A percentile compares a stretch with the other conserved stretches of the same genome.
Conservation (phyloP, 2,797 vertebrate genomes). For the Xenops minutus region DNA sequence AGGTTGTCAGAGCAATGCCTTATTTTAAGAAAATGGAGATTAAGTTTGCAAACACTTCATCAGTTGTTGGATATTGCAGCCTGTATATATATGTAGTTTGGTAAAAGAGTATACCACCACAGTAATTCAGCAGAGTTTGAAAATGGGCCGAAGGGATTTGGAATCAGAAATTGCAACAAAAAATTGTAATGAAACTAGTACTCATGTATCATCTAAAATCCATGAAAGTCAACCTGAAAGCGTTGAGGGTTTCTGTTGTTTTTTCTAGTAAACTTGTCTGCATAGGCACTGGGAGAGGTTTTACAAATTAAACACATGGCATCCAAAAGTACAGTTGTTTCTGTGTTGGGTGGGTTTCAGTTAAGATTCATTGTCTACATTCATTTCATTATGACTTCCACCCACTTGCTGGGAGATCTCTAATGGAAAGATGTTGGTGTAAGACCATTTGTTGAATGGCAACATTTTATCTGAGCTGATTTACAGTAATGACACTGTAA, state of each 20-base stretch:
- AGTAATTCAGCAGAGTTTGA: not conserved
- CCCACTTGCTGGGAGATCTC: not conserved
- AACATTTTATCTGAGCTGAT: not conserved
- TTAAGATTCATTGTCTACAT: not conserved
- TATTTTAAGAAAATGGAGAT: conserved; percentile 33
- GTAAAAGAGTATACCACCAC: not conserved
- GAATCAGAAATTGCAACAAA: conserved; percentile 3
- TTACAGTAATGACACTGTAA: not conserved
- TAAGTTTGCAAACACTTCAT: conserved; percentile 32
- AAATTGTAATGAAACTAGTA: not conserved
- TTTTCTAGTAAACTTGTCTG: not conserved
- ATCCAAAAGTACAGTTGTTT: not conserved
- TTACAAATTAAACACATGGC: not conserved
- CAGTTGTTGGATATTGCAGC: not conserved
- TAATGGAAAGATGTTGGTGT: not conserved
- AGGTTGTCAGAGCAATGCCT: conserved; percentile 27
- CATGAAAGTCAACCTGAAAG: not conserved
- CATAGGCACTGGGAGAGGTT: not conserved
- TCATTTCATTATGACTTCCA: not conserved
- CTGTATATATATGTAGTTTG: not conserved
- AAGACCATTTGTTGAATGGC: not conserved
- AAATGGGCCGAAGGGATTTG: conserved; percentile 26
- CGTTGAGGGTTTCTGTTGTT: not conserved
- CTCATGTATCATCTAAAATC: not conserved
- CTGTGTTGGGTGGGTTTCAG: not conserved